Percentiles rank a stretch among this genome's conserved stretches.
These are phyloP conservation scores for Varanus komodoensis DNA, from an alignment of 2,113 vertebrate species.

Conservation along the genomic window DNA sequence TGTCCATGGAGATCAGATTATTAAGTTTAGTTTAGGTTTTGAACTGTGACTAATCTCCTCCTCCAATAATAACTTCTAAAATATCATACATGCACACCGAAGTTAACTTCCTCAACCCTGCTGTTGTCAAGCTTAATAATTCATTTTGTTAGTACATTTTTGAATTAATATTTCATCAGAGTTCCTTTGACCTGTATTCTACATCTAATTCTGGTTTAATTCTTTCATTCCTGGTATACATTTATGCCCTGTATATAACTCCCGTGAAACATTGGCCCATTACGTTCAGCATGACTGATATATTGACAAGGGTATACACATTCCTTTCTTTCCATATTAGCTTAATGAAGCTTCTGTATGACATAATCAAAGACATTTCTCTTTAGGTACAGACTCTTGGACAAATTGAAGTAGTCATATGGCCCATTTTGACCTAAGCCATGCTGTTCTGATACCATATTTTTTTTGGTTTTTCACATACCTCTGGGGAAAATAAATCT, in stretches of 20 bases:
- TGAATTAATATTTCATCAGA: neutral
- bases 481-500: neutral
- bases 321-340: neutral
- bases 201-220: neutral
- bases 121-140: neutral
- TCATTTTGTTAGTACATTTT: neutral
- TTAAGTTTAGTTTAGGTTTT: constrained; percentile 17
- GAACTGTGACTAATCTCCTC: neutral
- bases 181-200: neutral
- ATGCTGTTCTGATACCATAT: neutral
- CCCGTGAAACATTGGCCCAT: neutral
- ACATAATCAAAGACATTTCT: neutral
- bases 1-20: constrained; percentile 54
- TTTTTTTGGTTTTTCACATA: neutral
- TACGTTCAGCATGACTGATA: neutral
- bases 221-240: neutral
- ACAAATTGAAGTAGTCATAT: neutral
- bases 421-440: neutral
- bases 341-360: neutral
- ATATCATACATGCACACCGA: neutral
- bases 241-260: neutral
- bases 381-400: neutral
- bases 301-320: neutral
- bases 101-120: neutral
- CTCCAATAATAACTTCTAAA: neutral